These are phyloP conservation scores for Cataglyphis hispanica DNA, from an alignment of 1,140 invertebrate genomes.

Conservation along the genomic window DNA sequence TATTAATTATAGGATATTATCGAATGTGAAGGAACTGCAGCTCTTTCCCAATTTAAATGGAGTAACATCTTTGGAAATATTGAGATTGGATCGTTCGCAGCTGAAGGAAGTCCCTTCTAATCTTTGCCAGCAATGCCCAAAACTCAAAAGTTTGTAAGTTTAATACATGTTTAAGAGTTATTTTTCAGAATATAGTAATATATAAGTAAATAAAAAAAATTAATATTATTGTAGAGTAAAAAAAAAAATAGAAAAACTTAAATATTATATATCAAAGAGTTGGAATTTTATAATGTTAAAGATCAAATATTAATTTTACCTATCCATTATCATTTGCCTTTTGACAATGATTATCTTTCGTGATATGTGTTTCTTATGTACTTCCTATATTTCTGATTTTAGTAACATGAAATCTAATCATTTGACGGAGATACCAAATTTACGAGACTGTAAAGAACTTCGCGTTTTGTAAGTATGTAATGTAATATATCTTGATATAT, in stretches of 20 bases:
- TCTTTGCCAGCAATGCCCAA: constrained; percentile 92
- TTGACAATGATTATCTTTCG: neutral
- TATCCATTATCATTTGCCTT: neutral
- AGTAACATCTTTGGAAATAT: constrained; percentile 91
- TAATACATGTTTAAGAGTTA: neutral
- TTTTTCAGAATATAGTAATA: no score
- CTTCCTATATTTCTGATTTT: constrained; percentile 78
- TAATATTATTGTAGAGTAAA: no score
- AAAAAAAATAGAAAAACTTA: no score
- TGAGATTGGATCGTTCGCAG: constrained; percentile 93
- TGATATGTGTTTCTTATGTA: neutral
- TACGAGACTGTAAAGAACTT: constrained; percentile 91
- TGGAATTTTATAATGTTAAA: no score
- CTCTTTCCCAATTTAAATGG: constrained; percentile 94
- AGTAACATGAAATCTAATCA: constrained; percentile 95
- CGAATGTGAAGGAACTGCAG: constrained; percentile 92
- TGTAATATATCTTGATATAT: neutral
- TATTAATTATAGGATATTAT: constrained; percentile 90
- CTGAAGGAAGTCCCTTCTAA: constrained; percentile 90
- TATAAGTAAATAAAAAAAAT: no score
- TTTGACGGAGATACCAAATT: constrained; percentile 90
- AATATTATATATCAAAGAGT: no score
- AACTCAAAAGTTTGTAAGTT: constrained; percentile 95
- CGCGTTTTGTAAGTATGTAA: constrained; percentile 94
- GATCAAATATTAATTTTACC: no score